phyloP scores from a whole-genome alignment of 2,797 vertebrate genomes.

The Pangasius larnaudii region DNA sequence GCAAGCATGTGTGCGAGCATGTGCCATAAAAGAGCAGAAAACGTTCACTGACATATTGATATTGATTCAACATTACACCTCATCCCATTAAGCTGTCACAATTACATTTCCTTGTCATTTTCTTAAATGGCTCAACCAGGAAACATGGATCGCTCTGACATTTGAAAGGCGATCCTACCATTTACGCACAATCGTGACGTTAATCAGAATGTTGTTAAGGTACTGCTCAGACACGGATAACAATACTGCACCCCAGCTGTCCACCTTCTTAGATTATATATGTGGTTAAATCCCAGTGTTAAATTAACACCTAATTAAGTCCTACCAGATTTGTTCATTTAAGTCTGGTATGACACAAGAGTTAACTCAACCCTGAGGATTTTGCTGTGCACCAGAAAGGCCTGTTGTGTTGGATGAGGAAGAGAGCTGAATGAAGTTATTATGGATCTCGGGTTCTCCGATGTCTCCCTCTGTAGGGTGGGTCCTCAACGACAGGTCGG shows the following conservation, averaged over 20 bases:
- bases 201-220: slow-evolving; percentile 29
- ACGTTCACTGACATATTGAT: background rate
- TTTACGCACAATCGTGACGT: slow-evolving; percentile 17
- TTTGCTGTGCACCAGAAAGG: slow-evolving; percentile 9
- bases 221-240: slow-evolving; percentile 12
- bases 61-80: background rate
- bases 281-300: slow-evolving; percentile 17
- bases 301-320: slow-evolving; percentile 23
- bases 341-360: background rate
- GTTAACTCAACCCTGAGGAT: slow-evolving; percentile 5
- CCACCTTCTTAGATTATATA: slow-evolving; percentile 5
- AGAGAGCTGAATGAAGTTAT: slow-evolving; percentile 40
- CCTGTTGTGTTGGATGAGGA: slow-evolving; percentile 15
- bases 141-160: slow-evolving; percentile 23
- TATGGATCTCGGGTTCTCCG: slow-evolving; percentile 25
- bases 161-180: slow-evolving; percentile 30
- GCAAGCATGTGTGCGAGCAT: background rate
- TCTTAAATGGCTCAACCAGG: slow-evolving; percentile 10
- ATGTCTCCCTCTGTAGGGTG: slow-evolving; percentile 26
- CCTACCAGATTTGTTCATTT: slow-evolving; percentile 11
- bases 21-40: slow-evolving; percentile 15
- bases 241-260: slow-evolving; percentile 7
- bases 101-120: background rate
- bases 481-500: slow-evolving; percentile 34
- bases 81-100: background rate